Base-by-base conservation (phyloP, 2,888 invertebrate species). In the Operophtera brumata region DNA sequence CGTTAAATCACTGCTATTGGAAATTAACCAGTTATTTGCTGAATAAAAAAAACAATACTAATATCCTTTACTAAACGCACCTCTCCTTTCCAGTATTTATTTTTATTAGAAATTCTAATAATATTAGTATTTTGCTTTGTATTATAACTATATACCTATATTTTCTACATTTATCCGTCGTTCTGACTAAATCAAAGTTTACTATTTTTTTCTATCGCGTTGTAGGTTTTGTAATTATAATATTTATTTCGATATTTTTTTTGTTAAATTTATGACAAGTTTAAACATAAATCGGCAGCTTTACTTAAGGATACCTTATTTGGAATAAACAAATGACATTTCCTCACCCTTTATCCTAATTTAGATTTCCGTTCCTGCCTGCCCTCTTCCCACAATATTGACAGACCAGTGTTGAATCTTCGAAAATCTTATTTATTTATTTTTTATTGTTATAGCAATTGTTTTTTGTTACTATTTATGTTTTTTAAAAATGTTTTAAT, bases 321-420 rank as follows among this genome's bases (percentile, higher is more conserved):
- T 86, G 86, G 76, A 89, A 87, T 89, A 83, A 87, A 80, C 66
- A 80, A 86, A 87, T 89, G 90, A 84, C 89, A 87, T 87, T 77
- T 67, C 53, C 47, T 25, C 41, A 48, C 43, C 65, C 20, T 32
- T 44, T 55, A 35, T 9, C 65, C 50, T 68, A 67, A 64, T 57
- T 47, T 61, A 54, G 48, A 61, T 54, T 58, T 54, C 60, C 61
- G 59, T 58, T 65, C 70, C 71, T 70, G 55, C 61, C 61, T 55
- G 61, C 56, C 30, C 68, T 79, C 77, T 37, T 57, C 65, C 71
- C 73, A 77, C 90, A 90, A 90, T 91, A 91, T 91, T 91, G 91
- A 91, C 91, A 91, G 91, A 76, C 87, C 90, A 82, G 90, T 90
- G 91, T 90, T 90, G 90, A 83, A 81, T 85, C 83, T 83, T 81